phyloP scores from a whole-genome alignment of 2,888 invertebrate species.

The Ichneumon xanthorius region DNA sequence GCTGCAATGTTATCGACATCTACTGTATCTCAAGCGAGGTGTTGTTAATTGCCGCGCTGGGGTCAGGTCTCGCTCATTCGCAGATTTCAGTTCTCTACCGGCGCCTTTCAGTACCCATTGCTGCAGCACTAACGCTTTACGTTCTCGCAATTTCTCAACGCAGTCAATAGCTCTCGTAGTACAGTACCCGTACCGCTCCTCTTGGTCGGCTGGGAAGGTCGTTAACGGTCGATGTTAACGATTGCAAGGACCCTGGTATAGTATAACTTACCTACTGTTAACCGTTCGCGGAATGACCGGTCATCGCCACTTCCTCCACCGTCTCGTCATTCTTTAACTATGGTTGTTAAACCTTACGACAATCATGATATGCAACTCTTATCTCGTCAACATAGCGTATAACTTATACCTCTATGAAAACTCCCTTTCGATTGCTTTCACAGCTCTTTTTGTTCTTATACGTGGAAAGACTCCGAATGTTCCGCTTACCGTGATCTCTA shows the following conservation, averaged over 20 bases:
- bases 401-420: no score
- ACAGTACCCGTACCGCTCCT: background rate
- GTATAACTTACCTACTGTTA: background rate
- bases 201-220: background rate
- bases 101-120: background rate
- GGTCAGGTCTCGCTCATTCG: background rate
- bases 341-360: background rate
- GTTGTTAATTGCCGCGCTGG: background rate
- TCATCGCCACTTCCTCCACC: background rate
- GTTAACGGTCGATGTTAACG: conserved; percentile 17
- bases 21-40: background rate
- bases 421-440: background rate
- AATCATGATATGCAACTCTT: no score
- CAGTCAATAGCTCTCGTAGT: background rate
- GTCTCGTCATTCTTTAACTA: background rate
- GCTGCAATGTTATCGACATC: background rate
- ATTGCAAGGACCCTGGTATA: background rate
- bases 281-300: background rate
- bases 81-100: background rate
- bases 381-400: no score
- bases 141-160: background rate
- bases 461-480: background rate
- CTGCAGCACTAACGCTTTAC: background rate
- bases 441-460: background rate
- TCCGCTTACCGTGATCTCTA: background rate